Evolutionary conservation across 53 echinoderm and acorn worm species (phyloP), one percentile per base, ranked within the genome.

Genomic region (Holothuria scabra): DNA sequence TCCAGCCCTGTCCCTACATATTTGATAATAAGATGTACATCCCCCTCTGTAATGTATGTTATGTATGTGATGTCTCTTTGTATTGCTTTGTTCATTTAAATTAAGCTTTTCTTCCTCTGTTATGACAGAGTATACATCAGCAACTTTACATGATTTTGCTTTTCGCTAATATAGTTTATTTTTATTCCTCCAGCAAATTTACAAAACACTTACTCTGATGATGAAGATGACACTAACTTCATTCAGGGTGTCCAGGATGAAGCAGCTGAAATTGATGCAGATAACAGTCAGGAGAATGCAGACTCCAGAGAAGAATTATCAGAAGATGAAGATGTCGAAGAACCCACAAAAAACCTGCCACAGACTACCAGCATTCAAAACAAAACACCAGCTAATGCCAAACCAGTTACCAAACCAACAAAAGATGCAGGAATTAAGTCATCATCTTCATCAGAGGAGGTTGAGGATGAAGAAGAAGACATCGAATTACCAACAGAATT

Each of bases 241-340:
- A 56, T 67, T 22, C 67, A 84, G 12, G 65, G 64, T 16, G 86
- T 72, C 2, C 28, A 79, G 55, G 62, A 75, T 59, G 86, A 72
- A 48, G 86, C 12, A 8, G 79, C 22, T 9, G 65, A 86, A 3
- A 33, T 48, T 52, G 79, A 37, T 41, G 34, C 10, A 8, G 52
- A 56, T 12, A 67, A 67, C 12, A 49, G 24, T 6, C 28, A 46
- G 31, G 56, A 67, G 55, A 69, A 67, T 26, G 30, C 44, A 11
- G 67, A 58, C 19, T 76, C 31, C 13, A 74, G 23, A 66, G 65
- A 59, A 33, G 58, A 57, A 19, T 14, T 33, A 19, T 46, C 55
- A 52, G 48, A 46, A 46, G 59, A 63, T 62, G 38, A 56, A 24
- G 78, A 79, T 1, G 59, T 55, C 34, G 38, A 46, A n/a, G 56